A percentile compares a stretch with the other conserved stretches of the same genome.
Conservation (phyloP, 2,797 vertebrate genomes). For the Delichon dasypus region DNA sequence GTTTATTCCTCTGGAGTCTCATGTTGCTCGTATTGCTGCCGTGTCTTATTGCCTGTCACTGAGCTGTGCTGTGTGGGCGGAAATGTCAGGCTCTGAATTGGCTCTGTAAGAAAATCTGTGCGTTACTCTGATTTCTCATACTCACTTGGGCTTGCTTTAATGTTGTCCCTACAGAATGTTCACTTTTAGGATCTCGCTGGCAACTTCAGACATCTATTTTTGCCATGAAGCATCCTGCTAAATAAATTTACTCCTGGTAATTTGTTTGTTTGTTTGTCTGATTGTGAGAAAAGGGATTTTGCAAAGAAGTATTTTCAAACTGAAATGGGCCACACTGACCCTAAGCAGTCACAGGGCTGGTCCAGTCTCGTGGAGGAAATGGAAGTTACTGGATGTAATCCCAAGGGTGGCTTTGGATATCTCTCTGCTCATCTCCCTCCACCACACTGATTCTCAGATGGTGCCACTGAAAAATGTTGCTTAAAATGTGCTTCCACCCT, state of each 20-base stretch:
- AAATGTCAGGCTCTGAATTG: slow-evolving; percentile 29
- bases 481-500: background rate
- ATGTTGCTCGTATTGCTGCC: slow-evolving; percentile 26
- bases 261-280: background rate
- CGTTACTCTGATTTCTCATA: background rate
- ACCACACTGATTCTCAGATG: background rate
- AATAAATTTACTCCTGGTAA: background rate
- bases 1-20: slow-evolving; percentile 32
- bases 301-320: background rate
- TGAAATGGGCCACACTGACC: background rate
- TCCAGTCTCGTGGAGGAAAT: background rate
- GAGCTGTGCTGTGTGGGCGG: slow-evolving; percentile 41
- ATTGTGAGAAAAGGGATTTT: background rate
- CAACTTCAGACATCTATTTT: background rate
- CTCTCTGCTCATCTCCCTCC: background rate
- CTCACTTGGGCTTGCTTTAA: slow-evolving; percentile 15
- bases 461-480: background rate
- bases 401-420: background rate
- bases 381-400: background rate
- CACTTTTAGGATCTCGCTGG: background rate
- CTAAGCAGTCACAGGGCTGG: background rate
- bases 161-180: background rate
- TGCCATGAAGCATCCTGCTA: background rate
- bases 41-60: slow-evolving; percentile 31
- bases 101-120: slow-evolving; percentile 1